phyloP scores from a whole-genome alignment of 2,888 invertebrate genomes.

The Parascotia fuliginaria region DNA sequence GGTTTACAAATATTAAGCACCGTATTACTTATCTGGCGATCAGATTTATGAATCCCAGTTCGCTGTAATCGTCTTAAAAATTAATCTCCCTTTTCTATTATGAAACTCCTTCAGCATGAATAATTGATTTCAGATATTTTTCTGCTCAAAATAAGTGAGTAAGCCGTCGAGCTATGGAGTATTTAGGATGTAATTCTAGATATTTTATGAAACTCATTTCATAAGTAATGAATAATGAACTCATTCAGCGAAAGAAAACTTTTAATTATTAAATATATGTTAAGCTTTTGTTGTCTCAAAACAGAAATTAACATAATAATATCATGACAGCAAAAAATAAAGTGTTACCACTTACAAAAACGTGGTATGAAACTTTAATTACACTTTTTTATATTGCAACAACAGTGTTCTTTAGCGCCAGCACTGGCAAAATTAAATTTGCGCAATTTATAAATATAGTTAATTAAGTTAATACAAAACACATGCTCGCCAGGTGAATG shows the following conservation, averaged over 20 bases:
- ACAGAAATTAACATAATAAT: too few species aligned
- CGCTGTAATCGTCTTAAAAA: constrained; percentile 48
- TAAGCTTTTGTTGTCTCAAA: too few species aligned
- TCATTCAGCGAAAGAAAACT: too few species aligned
- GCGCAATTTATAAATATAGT: constrained; percentile 56
- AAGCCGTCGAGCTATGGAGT: background rate
- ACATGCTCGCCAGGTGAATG: constrained; percentile 79
- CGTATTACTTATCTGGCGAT: constrained; percentile 41
- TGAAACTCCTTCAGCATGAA: constrained; percentile 30
- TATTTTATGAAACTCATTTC: too few species aligned
- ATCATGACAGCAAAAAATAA: background rate
- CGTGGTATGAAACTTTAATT: constrained; percentile 37
- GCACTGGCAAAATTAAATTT: constrained; percentile 51
- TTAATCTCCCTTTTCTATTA: constrained; percentile 42
- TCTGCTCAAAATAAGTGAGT: constrained; percentile 21
- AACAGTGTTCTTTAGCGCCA: constrained; percentile 44
- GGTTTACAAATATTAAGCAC: constrained; percentile 48
- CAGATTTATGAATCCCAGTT: constrained; percentile 49
- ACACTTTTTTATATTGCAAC: constrained; percentile 31
- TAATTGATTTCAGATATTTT: constrained; percentile 34
- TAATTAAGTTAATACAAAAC: constrained; percentile 70
- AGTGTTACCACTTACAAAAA: constrained; percentile 8
- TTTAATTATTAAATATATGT: too few species aligned
- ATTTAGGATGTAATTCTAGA: too few species aligned
- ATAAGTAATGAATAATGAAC: too few species aligned